Evolutionary conservation across 2,888 invertebrate species (phyloP), one percentile per base, ranked within the genome.

Genomic region (Dolichopus griseipennis): DNA sequence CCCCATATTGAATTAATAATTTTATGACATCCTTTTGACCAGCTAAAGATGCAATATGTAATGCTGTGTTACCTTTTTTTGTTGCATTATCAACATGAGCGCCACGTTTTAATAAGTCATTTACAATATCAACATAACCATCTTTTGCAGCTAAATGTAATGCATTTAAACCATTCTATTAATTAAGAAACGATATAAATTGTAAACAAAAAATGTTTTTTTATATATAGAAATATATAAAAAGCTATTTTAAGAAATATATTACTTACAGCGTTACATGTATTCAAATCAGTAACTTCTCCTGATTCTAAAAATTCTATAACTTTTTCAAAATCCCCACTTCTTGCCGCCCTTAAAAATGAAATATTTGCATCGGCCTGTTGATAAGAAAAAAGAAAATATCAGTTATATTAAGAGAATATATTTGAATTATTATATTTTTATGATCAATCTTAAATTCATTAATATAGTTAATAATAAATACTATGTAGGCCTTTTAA

Each of bases 41-140:
- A 69, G 98, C 98, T 82, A 99, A 86, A 68, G 96, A 96, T 78
- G 97, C 97, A 83, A 98, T 97, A 82, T 99, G 98, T 72, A 99
- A 86, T 8, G 97, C 95, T 74, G 98, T 97, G 78, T 89, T 89
- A 78, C 98, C 98, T 85, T 98, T 98, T 85, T 95, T 97, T 65
- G 98, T 98, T 65, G 97, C 94, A 69, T 97, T 92, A 81, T 98
- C 96, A 61, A 98, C 96, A 72, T 88, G 87, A 68, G 97, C 96
- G 72, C 94, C 93, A 72, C 96, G 86, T 77, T 90, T 91, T 71
- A 99, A 84, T 69, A 98, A 85, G 80, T 97, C 97, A 73, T 88
- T 88, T 63, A 97, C 97, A 72, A 99, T 94, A 73, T 93, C 90
- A 71, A 93, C 88, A 83, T 97, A 97, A 22, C 97, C 98, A 85